Evolutionary conservation across 1,140 invertebrate genomes (phyloP), one percentile per base, ranked within the genome.

Genomic region (Lucilia sericata): DNA sequence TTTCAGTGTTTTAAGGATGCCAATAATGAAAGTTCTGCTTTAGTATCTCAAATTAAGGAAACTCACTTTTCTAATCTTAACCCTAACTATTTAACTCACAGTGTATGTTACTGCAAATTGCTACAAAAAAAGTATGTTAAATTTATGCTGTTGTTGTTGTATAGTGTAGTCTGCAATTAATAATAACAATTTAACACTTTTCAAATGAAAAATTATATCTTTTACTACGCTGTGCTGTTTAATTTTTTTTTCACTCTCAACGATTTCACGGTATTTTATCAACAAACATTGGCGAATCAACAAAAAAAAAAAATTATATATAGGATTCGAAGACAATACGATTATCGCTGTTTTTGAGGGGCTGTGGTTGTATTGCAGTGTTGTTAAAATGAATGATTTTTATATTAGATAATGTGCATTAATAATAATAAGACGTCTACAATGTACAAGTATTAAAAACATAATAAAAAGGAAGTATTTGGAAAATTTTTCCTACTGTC

Each of bases 121-220:
- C 10, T 17, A n/a, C 51, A 55, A 55, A 21, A n/a, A 70, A 70
- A 70, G 8, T 21, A 70, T 70, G 65, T 21, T 70, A 70, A 70
- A 70, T 9, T 70, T 2, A 70, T 70, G n/a, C n/a, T n/a, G 25
- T 30, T 30, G 65, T 70, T 70, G 65, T 70, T 70, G n/a, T 25
- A 21, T 51, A 17, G 85, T 82, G 82, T 74, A 86, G 84, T 86
- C 87, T 87, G 86, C 88, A 88, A 89, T 89, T 89, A 89, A 89
- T 89, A 89, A 89, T 88, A 88, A 89, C 88, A 89, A 89, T 89
- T 88, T 88, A 89, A 89, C 88, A 89, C 88, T 89, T 89, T 87
- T 85, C 86, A 82, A 42, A 84, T 89, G 88, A 89, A 88, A 87
- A 89, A 89, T 89, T 88, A 87, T 88, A 86, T 87, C 88, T 88